phyloP scores from a whole-genome alignment of 2,797 vertebrate genomes.

The Chelon labrosus region DNA sequence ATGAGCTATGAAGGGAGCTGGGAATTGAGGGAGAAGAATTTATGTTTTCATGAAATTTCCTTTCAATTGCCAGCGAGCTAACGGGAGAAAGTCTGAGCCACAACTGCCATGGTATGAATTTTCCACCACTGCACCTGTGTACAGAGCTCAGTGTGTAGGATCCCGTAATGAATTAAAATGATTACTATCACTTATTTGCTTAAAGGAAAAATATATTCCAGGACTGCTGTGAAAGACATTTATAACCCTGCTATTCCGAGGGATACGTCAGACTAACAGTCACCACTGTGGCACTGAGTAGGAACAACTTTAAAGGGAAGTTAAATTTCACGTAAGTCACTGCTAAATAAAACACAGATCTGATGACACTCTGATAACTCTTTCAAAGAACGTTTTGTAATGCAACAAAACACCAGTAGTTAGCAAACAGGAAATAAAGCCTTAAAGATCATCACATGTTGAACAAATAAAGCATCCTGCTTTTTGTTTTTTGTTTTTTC shows the following conservation, averaged over 20 bases:
- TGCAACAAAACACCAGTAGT: not conserved
- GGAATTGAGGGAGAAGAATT: constrained; percentile 23
- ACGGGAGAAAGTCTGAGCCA: constrained; percentile 10
- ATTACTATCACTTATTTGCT: not conserved
- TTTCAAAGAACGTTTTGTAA: not conserved
- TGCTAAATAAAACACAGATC: not conserved
- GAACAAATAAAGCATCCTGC: too few relatives aligned
- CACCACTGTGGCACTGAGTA: not conserved
- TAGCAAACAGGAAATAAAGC: not conserved
- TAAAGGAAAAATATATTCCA: not conserved
- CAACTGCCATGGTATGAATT: constrained; percentile 7
- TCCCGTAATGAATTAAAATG: not conserved
- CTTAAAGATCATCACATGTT: too few relatives aligned
- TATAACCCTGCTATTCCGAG: too few relatives aligned
- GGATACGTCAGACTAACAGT: not conserved
- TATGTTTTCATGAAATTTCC: constrained; percentile 20
- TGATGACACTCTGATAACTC: not conserved
- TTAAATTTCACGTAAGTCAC: too few relatives aligned
- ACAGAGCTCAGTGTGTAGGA: not conserved
- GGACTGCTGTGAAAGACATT: not conserved
- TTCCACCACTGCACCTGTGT: constrained; percentile 13
- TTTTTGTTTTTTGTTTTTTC: too few relatives aligned
- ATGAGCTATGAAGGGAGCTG: not conserved
- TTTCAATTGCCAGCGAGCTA: constrained; percentile 20
- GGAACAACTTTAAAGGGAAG: not conserved